Base-by-base conservation (phyloP, 2,113 vertebrate species). In the Gallinago undulata region DNA sequence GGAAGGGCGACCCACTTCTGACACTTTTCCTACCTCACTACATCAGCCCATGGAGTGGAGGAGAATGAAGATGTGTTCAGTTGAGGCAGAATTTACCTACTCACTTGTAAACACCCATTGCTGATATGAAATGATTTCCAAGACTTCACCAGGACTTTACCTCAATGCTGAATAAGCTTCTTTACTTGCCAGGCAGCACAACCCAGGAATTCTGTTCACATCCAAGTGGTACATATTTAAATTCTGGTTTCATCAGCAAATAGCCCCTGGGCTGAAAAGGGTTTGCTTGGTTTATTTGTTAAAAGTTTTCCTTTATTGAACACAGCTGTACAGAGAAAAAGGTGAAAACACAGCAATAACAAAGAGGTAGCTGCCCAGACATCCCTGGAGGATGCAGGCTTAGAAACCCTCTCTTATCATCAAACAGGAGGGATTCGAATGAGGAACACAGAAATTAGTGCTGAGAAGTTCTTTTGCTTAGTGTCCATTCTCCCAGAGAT, bases 171-270 rank as follows among this genome's bases (percentile, higher is more conserved):
- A 93, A 76, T 59, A 91, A 87, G 50, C 59, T 84, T 37, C 22
- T 31, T 84, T 27, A 31, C 81, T 84, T 75, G 13, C 57, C 57
- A 73, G 86, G 35, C 57, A 89, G 51, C 11, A 43, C 27, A 77
- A 48, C 22, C 23, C 62, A 92, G 80, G 53, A 96, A 95, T 79
- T 92, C 53, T 80, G 77, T 94, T 84, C 57, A 45, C 27, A 59
- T 82, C 82, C 80, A 91, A 19, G 66, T 69, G 37, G 70, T 69
- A 96, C 93, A 89, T 89, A 75, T 79, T 96, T 94, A 79, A 92
- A 95, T 73, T 76, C 11, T 72, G 41, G 6, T 64, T 84, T 84
- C 53, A 84, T 69, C 53, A 68, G 30, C 41, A 89, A 93, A 89
- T 17, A 93, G 19, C n/a, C 50, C 25, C 69, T 66, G 62, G 56